Evolutionary conservation across 64 coral and sea anemone species (phyloP).

Genomic region (Cladopsammia gracilis): DNA sequence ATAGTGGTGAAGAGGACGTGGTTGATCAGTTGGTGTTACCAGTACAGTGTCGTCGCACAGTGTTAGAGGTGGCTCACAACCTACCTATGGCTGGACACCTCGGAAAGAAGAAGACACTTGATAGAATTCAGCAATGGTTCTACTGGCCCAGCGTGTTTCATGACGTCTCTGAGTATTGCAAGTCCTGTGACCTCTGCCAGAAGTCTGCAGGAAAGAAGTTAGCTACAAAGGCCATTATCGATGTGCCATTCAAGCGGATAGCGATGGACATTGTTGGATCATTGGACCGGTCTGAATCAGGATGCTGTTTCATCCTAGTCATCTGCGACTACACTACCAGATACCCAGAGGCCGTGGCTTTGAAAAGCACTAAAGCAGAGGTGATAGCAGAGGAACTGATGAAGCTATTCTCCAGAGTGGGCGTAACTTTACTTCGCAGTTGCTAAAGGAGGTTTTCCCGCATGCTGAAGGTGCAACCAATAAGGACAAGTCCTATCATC

Average conservation of each 20-base stretch:
- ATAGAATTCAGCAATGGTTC: no score
- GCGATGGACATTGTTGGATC: slow-evolving; percentile 68
- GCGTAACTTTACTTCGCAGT: slow-evolving; percentile 66
- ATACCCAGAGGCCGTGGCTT: not conserved
- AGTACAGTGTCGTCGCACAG: slow-evolving; percentile 15
- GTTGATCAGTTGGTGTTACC: slow-evolving; percentile 59
- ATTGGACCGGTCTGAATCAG: slow-evolving; percentile 30
- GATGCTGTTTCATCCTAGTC: slow-evolving; percentile 51
- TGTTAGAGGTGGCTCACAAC: not conserved
- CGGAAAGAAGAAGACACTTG: no score
- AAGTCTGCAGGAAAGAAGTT: no score
- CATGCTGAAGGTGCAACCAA: slow-evolving; percentile 37
- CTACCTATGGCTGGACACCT: no score
- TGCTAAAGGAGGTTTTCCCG: slow-evolving; percentile 55
- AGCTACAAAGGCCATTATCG: not conserved
- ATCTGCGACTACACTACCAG: slow-evolving; percentile 54
- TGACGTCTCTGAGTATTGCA: no score
- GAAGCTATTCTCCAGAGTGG: slow-evolving; percentile 55
- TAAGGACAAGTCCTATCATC: slow-evolving; percentile 65
- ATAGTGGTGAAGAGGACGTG: no score
- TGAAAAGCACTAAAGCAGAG: slow-evolving; percentile 61
- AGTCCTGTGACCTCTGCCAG: no score
- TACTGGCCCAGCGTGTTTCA: no score
- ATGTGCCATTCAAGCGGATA: slow-evolving; percentile 53
- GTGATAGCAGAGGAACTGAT: slow-evolving; percentile 50